Evolutionary conservation across 2,888 invertebrate species (phyloP), one percentile per base, ranked within the genome.

Genomic region (Cerastis rubricosa): DNA sequence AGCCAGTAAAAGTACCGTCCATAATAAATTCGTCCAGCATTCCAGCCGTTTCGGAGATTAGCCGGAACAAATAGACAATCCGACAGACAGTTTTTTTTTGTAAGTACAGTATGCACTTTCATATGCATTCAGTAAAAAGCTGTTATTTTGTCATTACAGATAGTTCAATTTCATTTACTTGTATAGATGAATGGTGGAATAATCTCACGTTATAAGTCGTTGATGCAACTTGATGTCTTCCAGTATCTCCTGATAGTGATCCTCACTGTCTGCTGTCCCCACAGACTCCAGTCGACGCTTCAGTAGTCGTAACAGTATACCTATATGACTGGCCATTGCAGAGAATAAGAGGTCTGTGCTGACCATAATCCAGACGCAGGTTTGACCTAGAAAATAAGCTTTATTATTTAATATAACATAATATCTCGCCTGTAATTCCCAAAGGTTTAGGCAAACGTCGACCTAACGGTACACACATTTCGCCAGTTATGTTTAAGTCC

Each of bases 321-420:
- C 91, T 67, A 96, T 96, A 88, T 96, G 96, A 85, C 96, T 96
- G 2, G 96, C 95, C 93, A 96, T 94, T 2, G 93, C 94, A 4
- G 95, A 94, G 86, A 96, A 95, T 54, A 96, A 87, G 63, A 96
- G 91, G 86, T 96, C 96, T 3, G 96, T 94, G 76, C 93, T 87
- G 22, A 95, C 92, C 95, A 95, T 96, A 77, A 95, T 94, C 93
- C 94, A 95, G n/a, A 95, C 95, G 79, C 95, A 95, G 17, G 94
- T 95, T 88, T 94, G 94, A 78, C 96, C 95, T 96, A 80, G 67
- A 81, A 86, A 80, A 70, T 69, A n/a, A 49, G 17, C 22, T 69
- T 80, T 72, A 51, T 59, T n/a, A 66, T 70, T 40, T 12, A 22
- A 49, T 8, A 12, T 54, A 54, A 54, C 2, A 51, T n/a, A 57